Evolutionary conservation across 2,888 invertebrate species (phyloP), one percentile per base, ranked within the genome.

Genomic region (Polia nebulosa): DNA sequence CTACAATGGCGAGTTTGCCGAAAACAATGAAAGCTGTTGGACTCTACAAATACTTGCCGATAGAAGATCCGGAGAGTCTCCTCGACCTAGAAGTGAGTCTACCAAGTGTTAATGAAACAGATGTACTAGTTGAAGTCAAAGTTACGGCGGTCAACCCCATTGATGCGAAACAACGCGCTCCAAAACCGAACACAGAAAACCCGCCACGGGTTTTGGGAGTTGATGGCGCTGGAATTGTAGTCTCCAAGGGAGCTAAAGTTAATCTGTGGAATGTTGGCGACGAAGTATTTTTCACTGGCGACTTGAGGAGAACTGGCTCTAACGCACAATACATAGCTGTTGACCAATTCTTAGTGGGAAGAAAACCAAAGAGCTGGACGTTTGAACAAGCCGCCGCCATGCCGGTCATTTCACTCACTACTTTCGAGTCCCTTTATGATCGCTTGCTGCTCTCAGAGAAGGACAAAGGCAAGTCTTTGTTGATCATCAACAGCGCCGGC

Each of bases 311-410:
- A 74, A 93, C 87, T 74, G 95, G 95, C 4, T 85, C 92, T 3
- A 95, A 95, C 72, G 93, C 95, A 3, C 89, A 95, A 73, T 95
- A 92, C 76, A 87, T 92, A 20, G 92, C 93, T 4, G 74, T 93
- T 27, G 87, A 94, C 62, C 91, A 95, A 83, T 80, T 90, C 27
- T 58, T 89, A 39, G 89, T 94, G 0, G 94, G 90, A 15, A 79
- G 60, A 3, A 95, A 94, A 80, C 95, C 95, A 3, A 92, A 91
- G 56, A 90, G 82, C 27, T 84, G 95, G 25, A 87, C 91, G 1
- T 95, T 93, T 74, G 94, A 94, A 79, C 87, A 95, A 87, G 94
- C 95, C 8, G 95, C 94, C 36, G 93, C 95, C 0, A 92, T 95
- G 91, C 94, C 95, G 13, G 80, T 94, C 22, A 92, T 91, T 3